These are phyloP conservation scores for Dipus sagitta DNA, from an alignment of 2,797 vertebrate genomes.

Conservation along the genomic window DNA sequence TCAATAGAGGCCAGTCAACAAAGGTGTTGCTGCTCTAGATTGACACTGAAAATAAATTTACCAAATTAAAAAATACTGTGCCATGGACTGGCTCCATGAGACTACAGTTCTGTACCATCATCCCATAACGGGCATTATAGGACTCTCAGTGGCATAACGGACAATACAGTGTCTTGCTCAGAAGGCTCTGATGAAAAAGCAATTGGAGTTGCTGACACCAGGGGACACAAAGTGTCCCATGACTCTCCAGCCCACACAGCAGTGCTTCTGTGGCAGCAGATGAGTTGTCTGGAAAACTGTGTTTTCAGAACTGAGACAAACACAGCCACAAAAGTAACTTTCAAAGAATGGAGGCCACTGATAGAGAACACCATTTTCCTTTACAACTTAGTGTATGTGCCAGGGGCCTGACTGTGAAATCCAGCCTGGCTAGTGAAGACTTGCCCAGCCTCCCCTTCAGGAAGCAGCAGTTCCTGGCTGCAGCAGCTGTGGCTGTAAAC, in stretches of 20 bases:
- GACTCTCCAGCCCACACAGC: background rate
- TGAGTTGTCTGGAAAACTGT: slow-evolving; percentile 23
- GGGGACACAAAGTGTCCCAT: background rate
- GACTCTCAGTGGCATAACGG: background rate
- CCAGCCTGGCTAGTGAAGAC: background rate
- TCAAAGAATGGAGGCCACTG: slow-evolving; percentile 47
- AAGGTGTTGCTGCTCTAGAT: background rate
- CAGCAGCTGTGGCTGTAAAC: background rate
- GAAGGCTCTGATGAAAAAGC: background rate
- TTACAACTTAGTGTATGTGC: background rate
- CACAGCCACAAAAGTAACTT: background rate
- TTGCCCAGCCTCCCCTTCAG: background rate
- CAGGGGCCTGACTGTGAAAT: background rate
- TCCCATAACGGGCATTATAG: background rate
- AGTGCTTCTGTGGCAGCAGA: background rate
- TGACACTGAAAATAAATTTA: background rate
- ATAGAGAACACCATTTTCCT: background rate
- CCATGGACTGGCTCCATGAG: background rate
- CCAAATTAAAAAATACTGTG: slow-evolving; percentile 24
- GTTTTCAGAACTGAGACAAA: slow-evolving; percentile 46
- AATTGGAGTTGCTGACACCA: background rate
- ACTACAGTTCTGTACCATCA: background rate
- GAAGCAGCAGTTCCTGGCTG: background rate
- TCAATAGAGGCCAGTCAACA: background rate
- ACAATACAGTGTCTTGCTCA: background rate